Evolutionary conservation across 2,888 invertebrate genomes (phyloP), one percentile per base, ranked within the genome.

Genomic region (Achlya flavicornis): DNA sequence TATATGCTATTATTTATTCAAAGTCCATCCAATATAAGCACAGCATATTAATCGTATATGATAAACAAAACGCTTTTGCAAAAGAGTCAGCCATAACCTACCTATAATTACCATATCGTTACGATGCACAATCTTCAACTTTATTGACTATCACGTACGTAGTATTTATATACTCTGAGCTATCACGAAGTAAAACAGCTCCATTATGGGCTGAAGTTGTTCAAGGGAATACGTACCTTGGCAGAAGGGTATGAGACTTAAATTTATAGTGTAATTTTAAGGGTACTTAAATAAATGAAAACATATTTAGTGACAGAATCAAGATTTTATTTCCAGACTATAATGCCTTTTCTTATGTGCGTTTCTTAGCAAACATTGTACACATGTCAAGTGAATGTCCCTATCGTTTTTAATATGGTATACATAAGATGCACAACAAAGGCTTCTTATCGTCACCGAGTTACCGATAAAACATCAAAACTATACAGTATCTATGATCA

Each of bases 301-400:
- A 70, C 62, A 70, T 73, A 69, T 38, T 33, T 38, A 61, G 46
- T 71, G 72, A 78, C 74, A 76, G 76, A 81, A 78, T 76, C 75
- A 77, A 73, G 63, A 64, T 74, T 77, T 84, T 82, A 84, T 81
- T 83, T 73, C 74, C 78, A 75, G 65, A 77, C 70, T 75, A 73
- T 69, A 75, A 71, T 76, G 73, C 70, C 69, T 63, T 75, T 71
- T 73, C 81, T 80, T 84, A 84, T 79, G 79, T 78, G 59, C 67
- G 63, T 70, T 69, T 66, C 64, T 71, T 66, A 68, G 67, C 53
- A 53, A 41, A 76, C 70, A 75, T 68, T 71, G 66, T 76, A 74
- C 78, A 79, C 69, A 69, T 69, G 64, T 69, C 71, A 71, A 73
- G 69, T 69, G 69, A 70, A 64, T 70, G 53, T 66, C 64, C 67